Conservation (phyloP, 1,140 invertebrate species). For the Medauroidea extradentata region DNA sequence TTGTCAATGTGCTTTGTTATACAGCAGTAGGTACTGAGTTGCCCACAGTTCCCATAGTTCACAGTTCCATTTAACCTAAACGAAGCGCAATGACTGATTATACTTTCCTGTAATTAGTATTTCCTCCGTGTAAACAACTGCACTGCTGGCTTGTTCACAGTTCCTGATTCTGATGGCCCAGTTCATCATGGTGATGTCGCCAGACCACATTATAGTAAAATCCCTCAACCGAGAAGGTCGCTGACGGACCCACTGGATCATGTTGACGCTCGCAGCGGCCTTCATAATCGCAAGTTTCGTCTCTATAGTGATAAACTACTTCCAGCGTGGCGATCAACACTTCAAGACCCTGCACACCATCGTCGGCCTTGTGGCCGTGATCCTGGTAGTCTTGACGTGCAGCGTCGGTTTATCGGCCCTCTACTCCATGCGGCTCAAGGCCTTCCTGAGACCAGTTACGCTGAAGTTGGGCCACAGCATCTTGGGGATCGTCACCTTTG, state of each 20-base stretch:
- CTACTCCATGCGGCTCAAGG: background rate
- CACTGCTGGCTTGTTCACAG: background rate
- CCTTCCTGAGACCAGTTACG: background rate
- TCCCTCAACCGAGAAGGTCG: background rate
- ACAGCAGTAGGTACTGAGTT: no score
- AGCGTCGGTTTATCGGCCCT: background rate
- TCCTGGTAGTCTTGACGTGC: background rate
- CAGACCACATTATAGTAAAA: background rate
- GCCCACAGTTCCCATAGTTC: no score
- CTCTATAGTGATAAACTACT: background rate
- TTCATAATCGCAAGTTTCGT: background rate
- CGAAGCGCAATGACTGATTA: no score
- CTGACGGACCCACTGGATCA: background rate
- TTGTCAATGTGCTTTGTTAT: no score
- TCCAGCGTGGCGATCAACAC: background rate
- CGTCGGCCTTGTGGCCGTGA: background rate
- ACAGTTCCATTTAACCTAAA: no score
- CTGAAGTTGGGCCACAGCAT: background rate
- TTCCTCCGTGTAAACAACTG: background rate
- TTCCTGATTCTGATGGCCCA: background rate
- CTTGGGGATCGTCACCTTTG: constrained; percentile 1
- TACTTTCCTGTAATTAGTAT: background rate
- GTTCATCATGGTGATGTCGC: background rate
- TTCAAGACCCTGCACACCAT: background rate
- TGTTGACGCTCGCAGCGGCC: background rate